Evolutionary conservation across 2,113 vertebrate genomes (phyloP).

Genomic region (Anolis sagrei): DNA sequence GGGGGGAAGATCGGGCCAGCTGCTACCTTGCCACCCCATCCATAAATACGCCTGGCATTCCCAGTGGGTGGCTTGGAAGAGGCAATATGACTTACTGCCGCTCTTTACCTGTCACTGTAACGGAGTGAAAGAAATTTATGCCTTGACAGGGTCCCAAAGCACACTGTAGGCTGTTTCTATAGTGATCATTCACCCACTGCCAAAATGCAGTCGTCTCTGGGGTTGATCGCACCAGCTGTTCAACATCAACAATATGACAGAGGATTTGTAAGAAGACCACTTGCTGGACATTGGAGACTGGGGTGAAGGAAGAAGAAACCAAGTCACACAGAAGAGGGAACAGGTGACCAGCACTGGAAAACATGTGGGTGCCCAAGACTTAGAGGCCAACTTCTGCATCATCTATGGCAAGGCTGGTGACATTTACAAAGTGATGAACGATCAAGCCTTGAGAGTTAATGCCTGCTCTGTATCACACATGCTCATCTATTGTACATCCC

Average conservation of each 20-base stretch:
- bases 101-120: constrained; percentile 40
- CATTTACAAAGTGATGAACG: neutral
- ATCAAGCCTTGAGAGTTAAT: neutral
- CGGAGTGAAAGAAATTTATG: neutral
- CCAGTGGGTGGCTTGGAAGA: constrained; percentile 38
- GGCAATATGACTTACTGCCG: constrained; percentile 35
- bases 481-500: neutral
- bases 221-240: constrained; percentile 49
- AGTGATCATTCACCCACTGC: constrained; percentile 53
- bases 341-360: neutral
- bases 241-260: neutral
- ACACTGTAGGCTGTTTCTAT: constrained; percentile 50
- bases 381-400: no score
- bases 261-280: neutral
- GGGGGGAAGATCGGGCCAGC: constrained; percentile 20
- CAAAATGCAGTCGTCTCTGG: constrained; percentile 5
- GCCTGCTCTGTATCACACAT: neutral
- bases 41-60: constrained; percentile 13
- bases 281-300: neutral
- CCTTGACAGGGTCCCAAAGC: constrained; percentile 45
- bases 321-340: neutral
- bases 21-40: fast-evolving
- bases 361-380: neutral
- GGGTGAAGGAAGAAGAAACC: neutral
- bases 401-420: neutral